These are phyloP conservation scores for Platycheirus albimanus DNA, from an alignment of 2,888 invertebrate genomes.

Conservation along the genomic window DNA sequence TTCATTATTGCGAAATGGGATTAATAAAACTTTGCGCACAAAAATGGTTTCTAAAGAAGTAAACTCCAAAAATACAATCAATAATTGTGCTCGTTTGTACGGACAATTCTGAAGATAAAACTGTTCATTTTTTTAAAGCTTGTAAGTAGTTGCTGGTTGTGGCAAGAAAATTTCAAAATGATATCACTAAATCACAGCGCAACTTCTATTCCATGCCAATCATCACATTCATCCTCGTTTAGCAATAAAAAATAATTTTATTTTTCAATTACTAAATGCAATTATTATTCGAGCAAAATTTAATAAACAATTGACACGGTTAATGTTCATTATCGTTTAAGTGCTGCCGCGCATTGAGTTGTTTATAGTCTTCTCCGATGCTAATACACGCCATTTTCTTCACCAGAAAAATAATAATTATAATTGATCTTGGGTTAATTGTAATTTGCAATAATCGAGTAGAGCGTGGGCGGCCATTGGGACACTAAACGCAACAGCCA, in stretches of 20 bases:
- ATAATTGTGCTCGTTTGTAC: too few species aligned
- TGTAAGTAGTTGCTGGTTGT: too few species aligned
- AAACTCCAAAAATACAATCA: too few species aligned
- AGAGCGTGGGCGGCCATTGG: constrained; percentile 44
- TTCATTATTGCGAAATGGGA: too few species aligned
- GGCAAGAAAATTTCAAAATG: background rate
- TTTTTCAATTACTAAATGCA: constrained; percentile 59
- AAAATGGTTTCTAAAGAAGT: too few species aligned
- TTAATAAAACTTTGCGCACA: too few species aligned
- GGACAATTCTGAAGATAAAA: too few species aligned
- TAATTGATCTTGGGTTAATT: constrained; percentile 71
- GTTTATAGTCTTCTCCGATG: background rate
- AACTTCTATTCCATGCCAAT: constrained; percentile 27
- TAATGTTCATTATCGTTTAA: constrained; percentile 52
- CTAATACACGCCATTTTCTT: background rate
- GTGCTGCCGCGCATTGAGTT: constrained; percentile 8
- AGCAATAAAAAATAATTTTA: constrained; percentile 40
- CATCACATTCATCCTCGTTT: constrained; percentile 31
- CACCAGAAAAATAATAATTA: constrained; percentile 12
- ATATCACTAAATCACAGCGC: constrained; percentile 27
- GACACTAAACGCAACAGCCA: constrained; percentile 19
- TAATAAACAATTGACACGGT: constrained; percentile 62
- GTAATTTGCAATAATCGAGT: constrained; percentile 66
- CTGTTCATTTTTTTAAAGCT: background rate
- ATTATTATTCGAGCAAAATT: constrained; percentile 37